phyloP scores from a whole-genome alignment of 1,140 invertebrate genomes.

The Cherax quadricarinatus region DNA sequence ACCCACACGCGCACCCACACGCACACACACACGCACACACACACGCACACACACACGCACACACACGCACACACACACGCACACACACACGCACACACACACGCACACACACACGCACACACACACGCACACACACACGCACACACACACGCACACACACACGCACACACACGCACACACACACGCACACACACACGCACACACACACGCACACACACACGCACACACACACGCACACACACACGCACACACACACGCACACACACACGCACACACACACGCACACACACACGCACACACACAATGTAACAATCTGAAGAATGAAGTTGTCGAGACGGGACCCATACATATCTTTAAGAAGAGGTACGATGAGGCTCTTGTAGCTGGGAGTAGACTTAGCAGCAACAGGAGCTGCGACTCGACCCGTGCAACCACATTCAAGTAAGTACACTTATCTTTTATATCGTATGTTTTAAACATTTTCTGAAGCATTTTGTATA shows the following conservation, averaged over 20 bases:
- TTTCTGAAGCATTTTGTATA: too few relatives aligned
- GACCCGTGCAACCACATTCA: too few relatives aligned
- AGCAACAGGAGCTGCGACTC: too few relatives aligned
- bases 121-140: not conserved
- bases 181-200: slow-evolving; percentile 7
- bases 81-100: not conserved
- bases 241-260: not conserved
- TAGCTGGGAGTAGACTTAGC: too few relatives aligned
- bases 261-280: not conserved
- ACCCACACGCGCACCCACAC: slow-evolving; percentile 5
- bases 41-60: slow-evolving; percentile 7
- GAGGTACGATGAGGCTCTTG: too few relatives aligned
- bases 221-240: not conserved
- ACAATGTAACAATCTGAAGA: too few relatives aligned
- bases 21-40: not conserved
- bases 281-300: not conserved
- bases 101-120: slow-evolving; percentile 3
- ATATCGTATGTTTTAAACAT: too few relatives aligned
- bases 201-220: not conserved
- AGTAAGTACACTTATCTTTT: too few relatives aligned
- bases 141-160: slow-evolving; percentile 18
- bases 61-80: not conserved
- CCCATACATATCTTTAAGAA: too few relatives aligned
- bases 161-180: not conserved
- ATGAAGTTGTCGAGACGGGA: too few relatives aligned